Base-by-base conservation (phyloP, 2,113 vertebrate species). In the Mastomys natalensis region DNA sequence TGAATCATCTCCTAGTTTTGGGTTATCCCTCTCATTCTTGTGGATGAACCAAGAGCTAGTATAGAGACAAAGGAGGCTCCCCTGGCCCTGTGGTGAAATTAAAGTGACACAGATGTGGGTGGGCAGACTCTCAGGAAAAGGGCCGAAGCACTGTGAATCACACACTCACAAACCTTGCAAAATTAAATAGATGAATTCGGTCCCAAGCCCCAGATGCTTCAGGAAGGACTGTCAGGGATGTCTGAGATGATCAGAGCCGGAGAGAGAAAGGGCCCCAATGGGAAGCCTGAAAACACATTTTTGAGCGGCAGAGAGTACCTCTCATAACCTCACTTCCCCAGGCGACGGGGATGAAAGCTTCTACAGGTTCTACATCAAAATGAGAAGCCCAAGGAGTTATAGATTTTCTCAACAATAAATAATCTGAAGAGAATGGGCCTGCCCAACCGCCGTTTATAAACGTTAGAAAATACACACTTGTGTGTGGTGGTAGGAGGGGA, bases 351-450 rank as follows among this genome's bases (percentile, higher is more conserved):
- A 97, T 97, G 97, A 98, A 95, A 97, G 97, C 97, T 97, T 96
- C 96, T 97, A 97, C 95, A 97, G 97, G 97, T 97, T 96, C 96
- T 97, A 97, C 95, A 97, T 98, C 98, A 98, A 97, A 97, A 98
- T 95, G 97, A 98, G 97, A 95, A 97, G 98, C 94, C 95, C 96
- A 93, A 98, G 93, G 97, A 97, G 96, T 97, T 97, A 97, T 97
- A 97, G 97, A 97, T 97, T 97, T 98, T 97, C 97, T 97, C 96
- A 96, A 97, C 98, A 97, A 97, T 98, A 98, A 98, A 98, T 98
- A 98, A 98, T 95, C 97, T 93, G 68, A 64, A 97, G 95, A 97
- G 95, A 97, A 96, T 97, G 92, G 96, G 96, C 97, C 21, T n/a
- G 81, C 94, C 97, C 97, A 95, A 96, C 90, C 95, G 90, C 93